Base-by-base conservation (phyloP, 2,888 invertebrate species). In the Hypselothyrea guttata region DNA sequence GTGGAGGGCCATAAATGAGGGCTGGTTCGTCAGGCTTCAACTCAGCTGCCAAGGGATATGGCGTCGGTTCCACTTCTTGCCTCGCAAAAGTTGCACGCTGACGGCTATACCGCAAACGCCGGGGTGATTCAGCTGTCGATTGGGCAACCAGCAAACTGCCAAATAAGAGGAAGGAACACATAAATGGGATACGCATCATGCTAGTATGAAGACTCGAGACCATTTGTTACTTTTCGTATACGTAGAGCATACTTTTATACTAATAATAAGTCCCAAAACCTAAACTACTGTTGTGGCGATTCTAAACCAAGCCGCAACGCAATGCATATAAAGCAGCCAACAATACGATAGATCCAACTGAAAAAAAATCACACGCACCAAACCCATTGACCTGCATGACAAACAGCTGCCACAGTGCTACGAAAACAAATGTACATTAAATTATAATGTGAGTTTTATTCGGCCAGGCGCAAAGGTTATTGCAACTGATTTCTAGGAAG, bases 1-100 rank as follows among this genome's bases (percentile, higher is more conserved):
- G 82, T 1, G 88, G 87, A 27, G 88, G 75, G 1, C 87, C 88
- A 51, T 88, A 88, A 42, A 75, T 77, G 4, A 77, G 64, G 4
- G 63, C 77, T 4, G 86, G 71, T 38, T 86, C 85, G 33, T 76
- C 81, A 3, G 87, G 87, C 27, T 86, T 88, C 9, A 87, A 46
- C 33, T 87, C 87, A 11, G 69, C 75, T 0, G 87, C 87, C 7
- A 76, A 71, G 0, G 88, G 87, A 59, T 87, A 87, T 0, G 86
- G 86, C 1, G 88, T 86, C 1, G 83, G 73, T 7, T 51, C 52
- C 15, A 68, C 64, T 41, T 79, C 64, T 63, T 87, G 87, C 0
- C 83, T 54, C 13, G 86, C 84, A 13, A 75, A 62, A 8, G 51
- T 48, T 22, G 59, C 68, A n/a, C 71, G 78, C 59, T 68, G 74